phyloP scores from a whole-genome alignment of 2,113 vertebrate genomes.

The Hippocampus zosterae region DNA sequence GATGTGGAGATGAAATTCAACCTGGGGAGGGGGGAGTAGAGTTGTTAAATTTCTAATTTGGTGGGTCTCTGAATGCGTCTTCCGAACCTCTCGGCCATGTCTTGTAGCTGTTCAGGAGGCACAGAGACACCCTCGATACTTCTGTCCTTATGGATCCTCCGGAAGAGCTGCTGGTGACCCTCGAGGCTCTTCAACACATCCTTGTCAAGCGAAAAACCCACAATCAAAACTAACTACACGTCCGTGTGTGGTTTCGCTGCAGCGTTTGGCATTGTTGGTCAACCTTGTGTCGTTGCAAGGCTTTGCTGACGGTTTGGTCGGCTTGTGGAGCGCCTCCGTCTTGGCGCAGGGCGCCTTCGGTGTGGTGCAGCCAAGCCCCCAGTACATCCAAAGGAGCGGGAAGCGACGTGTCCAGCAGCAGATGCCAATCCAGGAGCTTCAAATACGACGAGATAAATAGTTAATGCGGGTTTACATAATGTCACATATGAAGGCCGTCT shows the following conservation, averaged over 20 bases:
- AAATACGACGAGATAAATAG: constrained; percentile 23
- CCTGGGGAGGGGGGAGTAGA: constrained; percentile 66
- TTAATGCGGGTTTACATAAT: not conserved
- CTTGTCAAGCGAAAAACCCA: constrained; percentile 61
- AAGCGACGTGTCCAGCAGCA: constrained; percentile 87
- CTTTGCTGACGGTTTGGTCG: constrained; percentile 84
- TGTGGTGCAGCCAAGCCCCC: constrained; percentile 88
- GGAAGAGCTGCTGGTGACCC: constrained; percentile 86
- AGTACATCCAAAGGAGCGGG: constrained; percentile 86
- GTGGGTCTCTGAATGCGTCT: too few species aligned
- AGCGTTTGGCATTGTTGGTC: not conserved
- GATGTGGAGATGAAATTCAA: constrained; percentile 91
- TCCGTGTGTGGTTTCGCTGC: not conserved
- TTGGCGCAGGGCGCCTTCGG: constrained; percentile 83
- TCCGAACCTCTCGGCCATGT: constrained; percentile 89
- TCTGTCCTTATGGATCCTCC: constrained; percentile 87
- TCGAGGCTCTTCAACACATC: constrained; percentile 89
- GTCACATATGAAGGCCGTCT: not conserved
- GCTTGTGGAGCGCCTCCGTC: constrained; percentile 83
- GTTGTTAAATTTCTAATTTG: not conserved
- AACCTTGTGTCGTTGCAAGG: constrained; percentile 91
- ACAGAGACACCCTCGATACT: constrained; percentile 88
- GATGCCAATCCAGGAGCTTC: constrained; percentile 90
- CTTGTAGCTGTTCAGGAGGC: constrained; percentile 88
- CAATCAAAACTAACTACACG: not conserved